Base-by-base conservation (phyloP, 2,888 invertebrate genomes). In the Melanostoma scalare region DNA sequence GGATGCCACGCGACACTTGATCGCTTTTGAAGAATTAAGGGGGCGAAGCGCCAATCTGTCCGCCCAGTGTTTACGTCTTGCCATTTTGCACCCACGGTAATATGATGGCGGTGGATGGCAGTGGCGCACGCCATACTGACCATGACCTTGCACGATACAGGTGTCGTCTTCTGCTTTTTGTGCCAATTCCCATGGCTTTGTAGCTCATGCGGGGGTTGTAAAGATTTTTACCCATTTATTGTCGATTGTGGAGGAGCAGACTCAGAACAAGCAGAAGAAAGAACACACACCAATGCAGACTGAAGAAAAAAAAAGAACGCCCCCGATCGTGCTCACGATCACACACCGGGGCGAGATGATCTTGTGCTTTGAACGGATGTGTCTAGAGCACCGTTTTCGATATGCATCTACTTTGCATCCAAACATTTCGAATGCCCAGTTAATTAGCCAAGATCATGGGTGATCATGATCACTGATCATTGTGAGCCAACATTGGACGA, bases 1-100 rank as follows among this genome's bases (percentile, higher is more conserved):
- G 81, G 72, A 81, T 81, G 81, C 81, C 81, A 76, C 76, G 76
- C 81, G 81, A 81, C 76, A 76, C 65, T 69, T 80, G 79, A 80
- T 75, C 80, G 56, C 33, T 74, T 38, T 33, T 36, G 42, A 55
- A 56, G 30, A 72, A 60, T 67, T 67, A 72, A 81, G 76, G 81
- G 81, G 81, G 81, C 76, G 76, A 65, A 71, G 71, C 71, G 67
- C 80, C 72, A 65, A 71, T 80, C 38, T 48, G 42, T 71, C 80
- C 81, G 76, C 81, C 76, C 61, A 67, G 71, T 72, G 52, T 72
- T 63, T 65, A 38, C 40, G 68, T 53, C 75, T 61, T 50, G 30
- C 38, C 58, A 60, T 36, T 61, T 76, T 76, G 76, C 81, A 81
- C 81, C 81, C 81, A 81, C 81, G 35, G 30, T 38, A 30, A 58